phyloP scores from a whole-genome alignment of 1,140 invertebrate species.

The Neodiprion fabricii region DNA sequence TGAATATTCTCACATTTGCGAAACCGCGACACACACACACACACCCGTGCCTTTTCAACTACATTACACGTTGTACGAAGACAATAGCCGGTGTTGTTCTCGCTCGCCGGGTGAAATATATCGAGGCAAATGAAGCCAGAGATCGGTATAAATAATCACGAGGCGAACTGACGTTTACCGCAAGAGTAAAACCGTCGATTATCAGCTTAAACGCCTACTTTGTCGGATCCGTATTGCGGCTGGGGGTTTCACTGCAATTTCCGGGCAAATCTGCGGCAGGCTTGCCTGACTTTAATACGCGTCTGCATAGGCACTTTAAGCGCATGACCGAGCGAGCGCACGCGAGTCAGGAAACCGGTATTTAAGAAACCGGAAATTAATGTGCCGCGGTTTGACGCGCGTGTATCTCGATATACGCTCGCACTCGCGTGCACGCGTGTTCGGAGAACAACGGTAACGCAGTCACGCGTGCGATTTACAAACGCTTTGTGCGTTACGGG shows the following conservation, averaged over 20 bases:
- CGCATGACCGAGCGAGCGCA: background rate
- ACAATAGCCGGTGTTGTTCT: too few species aligned
- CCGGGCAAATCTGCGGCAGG: background rate
- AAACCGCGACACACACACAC: background rate
- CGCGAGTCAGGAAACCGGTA: background rate
- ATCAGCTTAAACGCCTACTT: background rate
- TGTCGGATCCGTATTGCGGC: background rate
- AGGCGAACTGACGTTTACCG: background rate
- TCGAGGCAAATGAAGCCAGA: too few species aligned
- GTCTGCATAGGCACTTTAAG: background rate
- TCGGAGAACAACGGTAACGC: background rate
- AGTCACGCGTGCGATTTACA: too few species aligned
- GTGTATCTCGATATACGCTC: too few species aligned
- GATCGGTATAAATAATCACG: too few species aligned
- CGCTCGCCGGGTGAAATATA: too few species aligned
- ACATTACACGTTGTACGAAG: too few species aligned
- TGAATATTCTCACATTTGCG: slow-evolving; percentile 5
- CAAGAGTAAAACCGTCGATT: background rate
- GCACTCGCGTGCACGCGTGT: background rate
- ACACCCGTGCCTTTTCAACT: too few species aligned
- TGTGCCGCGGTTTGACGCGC: background rate
- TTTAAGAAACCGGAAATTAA: slow-evolving; percentile 5
- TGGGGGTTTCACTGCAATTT: background rate
- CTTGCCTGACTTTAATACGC: too few species aligned
- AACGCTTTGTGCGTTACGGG: too few species aligned